These are phyloP conservation scores for Cyrtodaria siliqua DNA, from an alignment of 2,888 invertebrate species.

Conservation along the genomic window DNA sequence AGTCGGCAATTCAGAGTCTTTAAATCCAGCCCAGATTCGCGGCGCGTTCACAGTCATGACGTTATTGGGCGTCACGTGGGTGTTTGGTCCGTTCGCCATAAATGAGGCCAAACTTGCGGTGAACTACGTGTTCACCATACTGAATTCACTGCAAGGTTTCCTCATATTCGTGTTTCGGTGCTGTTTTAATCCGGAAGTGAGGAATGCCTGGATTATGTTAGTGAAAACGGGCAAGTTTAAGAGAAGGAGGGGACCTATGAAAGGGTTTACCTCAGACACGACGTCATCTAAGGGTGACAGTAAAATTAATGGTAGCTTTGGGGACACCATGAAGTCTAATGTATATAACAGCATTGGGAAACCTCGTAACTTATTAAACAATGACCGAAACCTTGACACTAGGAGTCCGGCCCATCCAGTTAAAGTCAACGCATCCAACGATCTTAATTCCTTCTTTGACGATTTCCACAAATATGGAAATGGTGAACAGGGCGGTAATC, in stretches of 20 bases:
- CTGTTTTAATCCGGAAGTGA: slow-evolving; percentile 80
- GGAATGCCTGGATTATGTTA: slow-evolving; percentile 79
- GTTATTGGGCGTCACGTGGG: slow-evolving; percentile 82
- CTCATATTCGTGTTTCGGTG: slow-evolving; percentile 82
- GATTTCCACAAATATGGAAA: slow-evolving; percentile 33
- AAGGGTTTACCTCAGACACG: slow-evolving; percentile 70
- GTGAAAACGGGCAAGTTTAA: slow-evolving; percentile 80
- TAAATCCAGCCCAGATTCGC: slow-evolving; percentile 77
- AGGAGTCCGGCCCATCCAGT: slow-evolving; percentile 15
- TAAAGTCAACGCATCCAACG: slow-evolving; percentile 49
- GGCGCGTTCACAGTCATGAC: slow-evolving; percentile 83
- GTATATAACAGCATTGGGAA: slow-evolving; percentile 58
- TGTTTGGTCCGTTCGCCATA: slow-evolving; percentile 82
- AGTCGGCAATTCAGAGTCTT: slow-evolving; percentile 56
- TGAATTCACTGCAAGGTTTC: slow-evolving; percentile 82
- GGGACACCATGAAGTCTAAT: slow-evolving; percentile 61
- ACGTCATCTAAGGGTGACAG: slow-evolving; percentile 71
- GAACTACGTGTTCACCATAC: slow-evolving; percentile 82
- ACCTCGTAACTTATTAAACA: slow-evolving; percentile 37
- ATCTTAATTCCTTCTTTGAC: slow-evolving; percentile 54
- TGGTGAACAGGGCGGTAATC: slow-evolving; percentile 7
- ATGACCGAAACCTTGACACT: slow-evolving; percentile 43
- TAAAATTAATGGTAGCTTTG: slow-evolving; percentile 60
- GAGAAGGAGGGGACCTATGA: slow-evolving; percentile 74
- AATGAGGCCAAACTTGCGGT: slow-evolving; percentile 79